Percentiles rank a stretch among this genome's conserved stretches.
phyloP scores from a whole-genome alignment of 2,888 invertebrate species.

The Diplolepis rosae region DNA sequence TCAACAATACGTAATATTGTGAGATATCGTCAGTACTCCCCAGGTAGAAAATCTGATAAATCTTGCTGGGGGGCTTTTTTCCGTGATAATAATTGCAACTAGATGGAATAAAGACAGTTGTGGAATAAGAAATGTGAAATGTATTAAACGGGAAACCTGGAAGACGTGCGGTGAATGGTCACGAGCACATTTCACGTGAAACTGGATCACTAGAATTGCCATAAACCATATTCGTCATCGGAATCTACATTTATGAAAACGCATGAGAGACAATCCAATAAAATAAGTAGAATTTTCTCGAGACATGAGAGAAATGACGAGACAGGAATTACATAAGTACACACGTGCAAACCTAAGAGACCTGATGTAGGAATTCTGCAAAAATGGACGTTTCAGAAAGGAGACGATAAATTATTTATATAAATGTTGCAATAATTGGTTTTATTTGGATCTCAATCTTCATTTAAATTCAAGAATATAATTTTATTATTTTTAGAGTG shows the following conservation, averaged over 20 bases:
- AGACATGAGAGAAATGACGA: conserved; percentile 29
- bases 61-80: background rate
- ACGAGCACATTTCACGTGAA: conserved; percentile 25
- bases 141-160: conserved; percentile 29
- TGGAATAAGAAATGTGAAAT: conserved; percentile 27
- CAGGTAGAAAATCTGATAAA: conserved; percentile 13
- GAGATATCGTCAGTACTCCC: conserved; percentile 13
- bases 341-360: conserved; percentile 23
- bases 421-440: no score
- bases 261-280: conserved; percentile 31
- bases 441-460: no score
- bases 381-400: conserved; percentile 20
- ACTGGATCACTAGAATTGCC: conserved; percentile 31
- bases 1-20: background rate
- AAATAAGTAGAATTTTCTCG: conserved; percentile 30
- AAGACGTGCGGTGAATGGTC: conserved; percentile 26
- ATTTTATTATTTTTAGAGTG: no score
- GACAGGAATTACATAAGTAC: conserved; percentile 28
- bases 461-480: no score
- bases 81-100: conserved; percentile 23
- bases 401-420: conserved; percentile 26
- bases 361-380: conserved; percentile 29
- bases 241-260: conserved; percentile 31
- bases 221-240: conserved; percentile 28
- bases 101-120: conserved; percentile 30